phyloP scores from a whole-genome alignment of 2,888 invertebrate genomes.

The Bombyx huttoni region DNA sequence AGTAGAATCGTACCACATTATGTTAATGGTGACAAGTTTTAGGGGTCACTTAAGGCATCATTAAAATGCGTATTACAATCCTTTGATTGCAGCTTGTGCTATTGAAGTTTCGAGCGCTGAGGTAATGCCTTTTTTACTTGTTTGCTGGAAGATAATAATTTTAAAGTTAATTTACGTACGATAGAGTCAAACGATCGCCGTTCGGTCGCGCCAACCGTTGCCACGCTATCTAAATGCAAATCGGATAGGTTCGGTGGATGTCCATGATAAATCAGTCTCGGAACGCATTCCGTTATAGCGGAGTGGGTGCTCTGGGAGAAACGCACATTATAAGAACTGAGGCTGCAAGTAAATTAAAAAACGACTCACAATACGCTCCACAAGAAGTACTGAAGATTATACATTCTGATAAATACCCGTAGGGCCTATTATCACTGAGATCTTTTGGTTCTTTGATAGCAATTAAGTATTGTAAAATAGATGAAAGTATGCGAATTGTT shows the following conservation, averaged over 20 bases:
- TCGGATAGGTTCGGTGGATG: slow-evolving; percentile 67
- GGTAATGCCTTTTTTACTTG: slow-evolving; percentile 11
- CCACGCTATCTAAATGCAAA: slow-evolving; percentile 69
- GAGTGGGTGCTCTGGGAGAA: slow-evolving; percentile 9
- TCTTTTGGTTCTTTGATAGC: too few species aligned
- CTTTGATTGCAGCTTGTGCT: slow-evolving; percentile 43
- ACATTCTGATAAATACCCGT: too few species aligned
- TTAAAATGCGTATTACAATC: slow-evolving; percentile 20
- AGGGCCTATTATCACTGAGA: too few species aligned
- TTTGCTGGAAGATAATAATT: slow-evolving; percentile 45
- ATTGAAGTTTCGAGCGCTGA: slow-evolving; percentile 24
- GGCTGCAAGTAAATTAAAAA: too few species aligned
- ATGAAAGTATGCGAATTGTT: too few species aligned
- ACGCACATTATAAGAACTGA: not conserved
- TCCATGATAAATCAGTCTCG: slow-evolving; percentile 63
- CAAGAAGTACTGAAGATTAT: too few species aligned
- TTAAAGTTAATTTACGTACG: slow-evolving; percentile 56
- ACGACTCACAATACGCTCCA: too few species aligned
- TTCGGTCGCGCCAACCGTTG: slow-evolving; percentile 22
- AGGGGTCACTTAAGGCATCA: slow-evolving; percentile 2
- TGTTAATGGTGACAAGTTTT: not conserved
- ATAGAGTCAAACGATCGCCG: slow-evolving; percentile 45
- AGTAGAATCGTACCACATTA: not conserved
- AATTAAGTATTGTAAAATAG: too few species aligned
- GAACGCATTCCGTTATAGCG: slow-evolving; percentile 43